A percentile compares a stretch with the other conserved stretches of the same genome.
phyloP scores from a whole-genome alignment of 2,113 vertebrate species.

The Thamnophis sirtalis region DNA sequence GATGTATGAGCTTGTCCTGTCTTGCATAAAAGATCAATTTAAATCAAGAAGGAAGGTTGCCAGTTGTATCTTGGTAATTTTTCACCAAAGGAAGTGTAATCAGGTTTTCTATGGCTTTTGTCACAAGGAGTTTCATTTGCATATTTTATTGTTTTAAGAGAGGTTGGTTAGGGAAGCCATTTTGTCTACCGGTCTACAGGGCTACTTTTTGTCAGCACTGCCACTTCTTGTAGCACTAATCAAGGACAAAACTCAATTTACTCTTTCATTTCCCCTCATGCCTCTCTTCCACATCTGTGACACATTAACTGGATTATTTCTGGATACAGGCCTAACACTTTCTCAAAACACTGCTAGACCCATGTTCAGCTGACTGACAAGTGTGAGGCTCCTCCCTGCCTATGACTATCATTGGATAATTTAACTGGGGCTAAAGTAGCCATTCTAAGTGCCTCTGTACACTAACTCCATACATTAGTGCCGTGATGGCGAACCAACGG shows the following conservation, averaged over 20 bases:
- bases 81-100: not conserved
- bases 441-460: not conserved
- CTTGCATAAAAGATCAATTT: not conserved
- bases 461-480: not conserved
- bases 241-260: not conserved
- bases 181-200: not conserved
- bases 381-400: not conserved
- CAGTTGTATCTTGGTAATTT: not conserved
- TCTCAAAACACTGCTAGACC: not conserved
- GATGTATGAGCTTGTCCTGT: not conserved
- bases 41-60: not conserved
- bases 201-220: not conserved
- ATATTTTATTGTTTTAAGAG: not conserved
- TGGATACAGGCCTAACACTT: not conserved
- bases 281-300: not conserved
- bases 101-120: not conserved
- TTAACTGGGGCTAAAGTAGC: not conserved
- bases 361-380: not conserved
- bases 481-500: too few relatives aligned
- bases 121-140: not conserved
- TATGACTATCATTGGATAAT: not conserved
- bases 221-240: not conserved
- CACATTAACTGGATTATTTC: not conserved
- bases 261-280: not conserved
- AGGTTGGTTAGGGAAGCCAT: not conserved